Percentiles rank a stretch among this genome's conserved stretches.
Conservation (phyloP, 2,797 vertebrate species). For the Margarornis squamiger region DNA sequence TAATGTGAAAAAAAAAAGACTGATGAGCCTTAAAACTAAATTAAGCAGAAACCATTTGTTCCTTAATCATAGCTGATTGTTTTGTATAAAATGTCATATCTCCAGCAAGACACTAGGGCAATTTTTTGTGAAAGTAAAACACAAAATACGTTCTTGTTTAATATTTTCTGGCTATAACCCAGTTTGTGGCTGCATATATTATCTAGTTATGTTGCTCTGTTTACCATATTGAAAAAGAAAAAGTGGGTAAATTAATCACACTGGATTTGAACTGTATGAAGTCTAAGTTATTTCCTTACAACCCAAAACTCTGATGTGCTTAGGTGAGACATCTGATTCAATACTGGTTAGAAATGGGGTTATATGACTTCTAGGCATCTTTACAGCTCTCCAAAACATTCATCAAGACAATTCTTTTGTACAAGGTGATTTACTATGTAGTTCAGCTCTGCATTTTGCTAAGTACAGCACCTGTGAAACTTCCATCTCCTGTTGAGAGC, state of each 20-base stretch:
- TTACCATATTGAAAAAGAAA: conserved; percentile 2
- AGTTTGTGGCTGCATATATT: conserved; percentile 1
- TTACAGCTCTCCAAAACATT: background rate
- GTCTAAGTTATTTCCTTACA: background rate
- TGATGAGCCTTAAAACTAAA: conserved; percentile 1
- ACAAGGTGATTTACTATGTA: background rate
- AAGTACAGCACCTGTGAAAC: background rate
- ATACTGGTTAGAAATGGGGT: background rate
- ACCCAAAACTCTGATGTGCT: background rate
- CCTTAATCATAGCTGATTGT: conserved; percentile 18
- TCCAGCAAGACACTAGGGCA: background rate
- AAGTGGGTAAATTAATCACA: background rate
- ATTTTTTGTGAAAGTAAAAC: conserved; percentile 3
- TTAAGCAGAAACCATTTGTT: conserved; percentile 37
- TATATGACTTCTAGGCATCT: background rate
- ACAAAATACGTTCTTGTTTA: background rate
- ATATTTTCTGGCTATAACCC: background rate
- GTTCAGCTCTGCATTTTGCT: background rate
- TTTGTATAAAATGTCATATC: conserved; percentile 8
- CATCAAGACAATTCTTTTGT: background rate
- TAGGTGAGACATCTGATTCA: background rate
- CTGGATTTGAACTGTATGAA: background rate
- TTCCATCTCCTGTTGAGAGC: background rate
- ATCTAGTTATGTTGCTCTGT: background rate
- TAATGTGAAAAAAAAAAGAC: background rate